These are phyloP conservation scores for Gnathonemus echidnorhynchus DNA, from an alignment of 2,113 vertebrate genomes.

Conservation along the genomic window DNA sequence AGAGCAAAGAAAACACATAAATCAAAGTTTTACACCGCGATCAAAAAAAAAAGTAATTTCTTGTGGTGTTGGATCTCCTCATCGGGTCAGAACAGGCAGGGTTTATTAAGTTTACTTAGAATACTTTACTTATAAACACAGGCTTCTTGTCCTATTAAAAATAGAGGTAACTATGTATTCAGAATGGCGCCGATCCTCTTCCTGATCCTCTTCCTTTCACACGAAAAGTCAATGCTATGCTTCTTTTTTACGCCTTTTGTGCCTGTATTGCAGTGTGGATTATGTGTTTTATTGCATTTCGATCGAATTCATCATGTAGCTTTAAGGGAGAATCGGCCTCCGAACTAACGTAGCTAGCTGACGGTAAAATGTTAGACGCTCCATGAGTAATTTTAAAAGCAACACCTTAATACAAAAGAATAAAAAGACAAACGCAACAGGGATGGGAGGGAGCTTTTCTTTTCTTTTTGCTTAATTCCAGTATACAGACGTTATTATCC, in stretches of 20 bases:
- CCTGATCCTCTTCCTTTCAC: slow-evolving; percentile 59
- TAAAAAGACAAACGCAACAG: neutral
- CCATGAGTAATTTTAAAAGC: neutral
- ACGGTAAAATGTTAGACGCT: neutral
- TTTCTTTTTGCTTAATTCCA: neutral
- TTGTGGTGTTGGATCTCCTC: neutral
- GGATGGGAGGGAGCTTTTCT: neutral
- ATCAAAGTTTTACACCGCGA: slow-evolving; percentile 6
- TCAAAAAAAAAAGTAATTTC: slow-evolving; percentile 14
- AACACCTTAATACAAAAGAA: neutral
- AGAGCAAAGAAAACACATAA: slow-evolving; percentile 3
- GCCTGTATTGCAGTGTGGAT: neutral
- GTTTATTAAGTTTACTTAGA: neutral
- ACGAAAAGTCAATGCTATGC: slow-evolving; percentile 51
- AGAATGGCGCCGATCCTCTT: slow-evolving; percentile 57
- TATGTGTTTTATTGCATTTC: neutral
- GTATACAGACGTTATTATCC: neutral
- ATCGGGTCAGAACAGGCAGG: neutral
- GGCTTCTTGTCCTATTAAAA: neutral
- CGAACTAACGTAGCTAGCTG: slow-evolving; percentile 4
- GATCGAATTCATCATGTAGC: neutral
- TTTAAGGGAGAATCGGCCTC: neutral
- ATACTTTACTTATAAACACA: neutral
- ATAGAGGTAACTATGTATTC: neutral
- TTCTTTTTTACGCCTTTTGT: neutral